Evolutionary conservation across 1,140 invertebrate species (phyloP), one percentile per base, ranked within the genome.

Genomic region (Micrasema minimum): DNA sequence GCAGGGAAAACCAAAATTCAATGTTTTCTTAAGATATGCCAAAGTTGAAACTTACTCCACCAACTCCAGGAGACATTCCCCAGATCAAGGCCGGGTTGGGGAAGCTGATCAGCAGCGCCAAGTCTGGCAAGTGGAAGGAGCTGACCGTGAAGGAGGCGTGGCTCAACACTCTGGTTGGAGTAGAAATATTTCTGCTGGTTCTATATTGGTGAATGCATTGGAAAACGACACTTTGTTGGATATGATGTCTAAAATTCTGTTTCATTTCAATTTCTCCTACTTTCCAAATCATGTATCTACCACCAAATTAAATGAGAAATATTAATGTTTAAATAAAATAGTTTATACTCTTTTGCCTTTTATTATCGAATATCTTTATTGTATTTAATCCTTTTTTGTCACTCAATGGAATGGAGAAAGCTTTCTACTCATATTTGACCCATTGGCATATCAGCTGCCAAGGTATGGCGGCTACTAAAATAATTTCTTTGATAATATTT

Each of bases 181-280:
- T 90, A 50, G 97, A 99, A 87, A 90, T 99, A 46, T 79, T 89
- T 22, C n/a, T 95, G 92, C 81, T 99, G 96, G 95, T 99, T 99
- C 84, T 99, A 91, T 81, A 87, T 98, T 77, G 97, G 97, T 76
- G 97, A 99, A 90, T 93, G 93, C 79, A 98, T 99, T 84, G 97
- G 97, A 78, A 96, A 96, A 81, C 88, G 95, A 73, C 89, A 92
- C 77, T 72, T 98, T 77, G 88, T 96, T 78, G 96, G 95, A 73
- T 99, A 98, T 81, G 82, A 97, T 77, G 93, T 97, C 75, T 95
- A 92, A 88, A n/a, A 77, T 41, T 31, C 26, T 31, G 26, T 31
- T 31, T 31, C 26, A 31, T 31, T 2, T 31, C 7, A 31, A 31
- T 7, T 31, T 31, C 26, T 31, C 7, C 26, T 31, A 31, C 2